phyloP scores from a whole-genome alignment of 2,888 invertebrate species.

The Escarpia spicata region DNA sequence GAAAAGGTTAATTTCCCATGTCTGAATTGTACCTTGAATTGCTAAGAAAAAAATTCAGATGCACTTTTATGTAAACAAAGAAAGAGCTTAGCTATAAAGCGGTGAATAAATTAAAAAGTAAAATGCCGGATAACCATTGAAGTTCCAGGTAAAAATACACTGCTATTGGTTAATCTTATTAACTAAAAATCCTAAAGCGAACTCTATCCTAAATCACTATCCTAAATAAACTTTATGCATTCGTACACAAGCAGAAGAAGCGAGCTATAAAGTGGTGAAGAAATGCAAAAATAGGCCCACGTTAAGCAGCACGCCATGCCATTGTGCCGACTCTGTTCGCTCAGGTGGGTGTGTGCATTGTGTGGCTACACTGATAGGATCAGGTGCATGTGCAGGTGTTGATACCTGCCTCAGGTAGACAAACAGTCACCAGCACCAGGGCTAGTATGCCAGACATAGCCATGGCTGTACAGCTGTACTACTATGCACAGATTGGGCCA shows the following conservation, averaged over 20 bases:
- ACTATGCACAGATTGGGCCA: background rate
- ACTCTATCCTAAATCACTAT: background rate
- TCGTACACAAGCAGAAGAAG: background rate
- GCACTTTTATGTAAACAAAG: too few species aligned
- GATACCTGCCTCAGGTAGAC: background rate
- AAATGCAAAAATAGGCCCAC: background rate
- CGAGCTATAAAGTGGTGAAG: background rate
- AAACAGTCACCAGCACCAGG: background rate
- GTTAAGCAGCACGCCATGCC: background rate
- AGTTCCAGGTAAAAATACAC: too few species aligned
- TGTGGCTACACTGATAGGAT: background rate
- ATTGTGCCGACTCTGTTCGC: background rate
- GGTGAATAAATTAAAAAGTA: too few species aligned
- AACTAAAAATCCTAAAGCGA: background rate
- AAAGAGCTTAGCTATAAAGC: too few species aligned
- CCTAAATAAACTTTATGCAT: background rate
- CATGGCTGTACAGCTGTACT: background rate
- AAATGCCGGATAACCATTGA: too few species aligned
- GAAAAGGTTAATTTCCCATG: too few species aligned
- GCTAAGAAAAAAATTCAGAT: too few species aligned
- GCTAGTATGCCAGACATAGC: background rate
- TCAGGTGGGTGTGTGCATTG: background rate
- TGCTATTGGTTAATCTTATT: background rate
- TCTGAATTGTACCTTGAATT: too few species aligned
- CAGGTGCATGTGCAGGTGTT: constrained; percentile 16